A percentile compares a stretch with the other conserved stretches of the same genome.
phyloP scores from a whole-genome alignment of 2,797 vertebrate genomes.

The Brachyalestes nurse region DNA sequence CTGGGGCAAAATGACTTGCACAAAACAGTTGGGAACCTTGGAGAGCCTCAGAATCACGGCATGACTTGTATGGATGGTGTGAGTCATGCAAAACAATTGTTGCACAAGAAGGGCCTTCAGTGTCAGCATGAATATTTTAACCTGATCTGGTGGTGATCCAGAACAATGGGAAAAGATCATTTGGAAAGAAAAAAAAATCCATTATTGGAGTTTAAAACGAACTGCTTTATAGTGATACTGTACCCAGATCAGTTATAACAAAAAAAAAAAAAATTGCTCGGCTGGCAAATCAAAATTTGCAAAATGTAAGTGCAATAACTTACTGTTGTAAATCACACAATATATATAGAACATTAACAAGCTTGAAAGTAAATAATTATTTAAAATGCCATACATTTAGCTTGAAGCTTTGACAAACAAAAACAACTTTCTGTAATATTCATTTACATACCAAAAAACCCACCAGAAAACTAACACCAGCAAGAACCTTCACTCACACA shows the following conservation, averaged over 20 bases:
- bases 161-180: conserved; percentile 3
- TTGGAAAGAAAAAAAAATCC: not conserved
- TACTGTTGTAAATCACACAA: conserved; percentile 81
- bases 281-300: conserved; percentile 43
- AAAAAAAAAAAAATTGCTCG: conserved; percentile 14
- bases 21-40: conserved; percentile 28
- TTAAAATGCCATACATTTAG: conserved; percentile 67
- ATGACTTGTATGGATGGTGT: not conserved
- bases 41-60: conserved; percentile 5
- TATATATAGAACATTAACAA: conserved; percentile 70
- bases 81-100: conserved; percentile 26
- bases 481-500: conserved; percentile 56
- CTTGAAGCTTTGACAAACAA: conserved; percentile 70
- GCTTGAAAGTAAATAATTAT: conserved; percentile 68
- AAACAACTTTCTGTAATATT: conserved; percentile 45
- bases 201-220: conserved; percentile 12
- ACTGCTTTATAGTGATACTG: conserved; percentile 44
- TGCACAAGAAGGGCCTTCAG: conserved; percentile 2
- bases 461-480: conserved; percentile 52
- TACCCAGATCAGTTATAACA: conserved; percentile 24
- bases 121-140: not conserved
- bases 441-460: conserved; percentile 51
- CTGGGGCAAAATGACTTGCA: conserved; percentile 28
- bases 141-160: not conserved
- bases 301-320: conserved; percentile 87